Evolutionary conservation across 2,888 invertebrate species (phyloP), one percentile per base, ranked within the genome.

Genomic region (Cotesia congregata): DNA sequence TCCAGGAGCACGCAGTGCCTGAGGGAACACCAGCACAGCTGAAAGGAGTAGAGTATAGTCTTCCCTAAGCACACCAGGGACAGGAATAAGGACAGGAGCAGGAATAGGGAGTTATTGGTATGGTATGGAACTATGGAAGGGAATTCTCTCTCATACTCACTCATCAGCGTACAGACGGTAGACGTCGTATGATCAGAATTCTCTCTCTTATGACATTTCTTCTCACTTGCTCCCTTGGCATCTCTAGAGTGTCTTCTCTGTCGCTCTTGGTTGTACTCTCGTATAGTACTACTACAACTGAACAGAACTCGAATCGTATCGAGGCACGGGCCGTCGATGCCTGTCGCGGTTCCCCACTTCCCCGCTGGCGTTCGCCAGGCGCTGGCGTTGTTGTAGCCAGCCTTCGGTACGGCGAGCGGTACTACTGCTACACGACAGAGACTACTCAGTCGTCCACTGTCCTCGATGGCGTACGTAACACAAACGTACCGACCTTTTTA

Each of bases 361-460:
- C 65, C 72, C 76, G 68, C 50, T 69, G 40, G n/a, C 76, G 76
- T 65, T 79, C 78, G 77, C 74, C 70, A 77, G 78, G 76, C 77
- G 72, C 79, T 74, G 74, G 65, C 80, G 80, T 78, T 73, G 72
- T 59, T 78, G 79, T 76, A 79, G 78, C 77, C 77, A 79, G 78
- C 81, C 80, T 77, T 72, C 77, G 78, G 76, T 77, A 72, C 70
- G 40, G 60, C 50, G 69, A 59, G 75, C 41, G 70, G 50, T 70
- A 50, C 30, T 70, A 70, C 59, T 50, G 59, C 50, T 4, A 30
- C 38, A 60, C 70, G 76, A 79, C 80, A 79, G 77, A 77, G 78
- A 78, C 78, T 68, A 78, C 75, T 86, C 84, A 86, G 86, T 86
- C 84, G 86, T 84, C 83, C 84, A 85, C 85, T 81, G 84, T 82